Evolutionary conservation across 2,888 invertebrate species (phyloP), one percentile per base, ranked within the genome.

Genomic region (Yponomeuta evonymella): DNA sequence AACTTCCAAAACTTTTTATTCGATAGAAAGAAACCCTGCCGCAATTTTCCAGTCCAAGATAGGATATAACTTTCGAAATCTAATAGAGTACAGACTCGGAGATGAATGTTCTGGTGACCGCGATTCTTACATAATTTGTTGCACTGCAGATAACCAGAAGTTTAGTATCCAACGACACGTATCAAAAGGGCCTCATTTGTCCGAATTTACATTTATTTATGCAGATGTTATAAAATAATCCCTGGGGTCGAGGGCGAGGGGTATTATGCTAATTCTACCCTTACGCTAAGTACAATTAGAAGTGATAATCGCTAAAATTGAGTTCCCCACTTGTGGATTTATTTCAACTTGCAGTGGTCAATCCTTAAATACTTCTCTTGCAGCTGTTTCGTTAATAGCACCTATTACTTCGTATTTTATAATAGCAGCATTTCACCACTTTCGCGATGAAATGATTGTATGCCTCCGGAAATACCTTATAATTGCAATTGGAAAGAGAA

Each of bases 261-360:
- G 83, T 88, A 87, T 90, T 89, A 90, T 90, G 88, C 85, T 90
- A 89, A 90, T 89, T 71, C 79, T 80, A 83, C 84, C 87, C 86
- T 88, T 89, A 84, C 79, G 81, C 78, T 71, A 72, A 73, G 79
- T 80, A 84, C 87, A 90, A 90, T 90, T 89, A 90, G 81, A 86
- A 84, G 80, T 83, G 84, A 89, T 90, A 89, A 90, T 88, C 77
- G 83, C 75, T 79, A 76, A 78, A 87, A 87, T 83, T 82, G 75
- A 83, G 83, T 87, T 84, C 78, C 75, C 74, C 73, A 81, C 77
- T 82, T 80, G 80, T 72, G 77, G 81, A 85, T 82, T 82, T 79
- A 81, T 81, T 83, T 58, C 15, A 58, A 43, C 43, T 43, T 43
- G 51, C 51, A 58, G 12, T 58, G 51, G 51, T 15, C 15, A 12